Evolutionary conservation across 2,113 vertebrate genomes (phyloP).

Genomic region (Ictidomys tridecemlineatus): DNA sequence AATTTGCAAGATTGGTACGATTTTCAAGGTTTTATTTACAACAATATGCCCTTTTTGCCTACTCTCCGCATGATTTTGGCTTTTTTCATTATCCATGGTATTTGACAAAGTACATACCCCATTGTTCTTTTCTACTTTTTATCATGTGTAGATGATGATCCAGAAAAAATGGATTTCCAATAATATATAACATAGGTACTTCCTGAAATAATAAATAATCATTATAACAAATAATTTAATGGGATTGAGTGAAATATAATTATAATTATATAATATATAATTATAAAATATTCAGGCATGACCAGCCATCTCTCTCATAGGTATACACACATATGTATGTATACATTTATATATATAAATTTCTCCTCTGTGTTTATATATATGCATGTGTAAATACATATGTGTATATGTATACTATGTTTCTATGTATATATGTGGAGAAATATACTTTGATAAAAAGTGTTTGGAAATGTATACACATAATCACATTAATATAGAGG

Average conservation of each 20-base stretch:
- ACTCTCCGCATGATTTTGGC: background rate
- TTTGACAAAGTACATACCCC: background rate
- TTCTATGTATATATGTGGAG: background rate
- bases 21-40: background rate
- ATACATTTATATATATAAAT: no score
- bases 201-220: background rate
- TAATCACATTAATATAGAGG: background rate
- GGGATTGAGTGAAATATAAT: background rate
- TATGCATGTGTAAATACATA: background rate
- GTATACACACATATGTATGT: no score
- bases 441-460: background rate
- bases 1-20: background rate
- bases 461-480: background rate
- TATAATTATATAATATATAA: background rate
- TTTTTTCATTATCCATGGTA: conserved; percentile 16
- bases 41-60: background rate
- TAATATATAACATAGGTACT: background rate
- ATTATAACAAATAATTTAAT: background rate
- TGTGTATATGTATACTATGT: background rate
- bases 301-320: background rate
- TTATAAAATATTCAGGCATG: background rate
- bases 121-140: background rate
- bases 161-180: no score
- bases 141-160: background rate
- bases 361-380: background rate